A percentile compares a stretch with the other conserved stretches of the same genome.
Evolutionary conservation across 2,888 invertebrate species (phyloP).

Genomic region (Flexamia atlantica): DNA sequence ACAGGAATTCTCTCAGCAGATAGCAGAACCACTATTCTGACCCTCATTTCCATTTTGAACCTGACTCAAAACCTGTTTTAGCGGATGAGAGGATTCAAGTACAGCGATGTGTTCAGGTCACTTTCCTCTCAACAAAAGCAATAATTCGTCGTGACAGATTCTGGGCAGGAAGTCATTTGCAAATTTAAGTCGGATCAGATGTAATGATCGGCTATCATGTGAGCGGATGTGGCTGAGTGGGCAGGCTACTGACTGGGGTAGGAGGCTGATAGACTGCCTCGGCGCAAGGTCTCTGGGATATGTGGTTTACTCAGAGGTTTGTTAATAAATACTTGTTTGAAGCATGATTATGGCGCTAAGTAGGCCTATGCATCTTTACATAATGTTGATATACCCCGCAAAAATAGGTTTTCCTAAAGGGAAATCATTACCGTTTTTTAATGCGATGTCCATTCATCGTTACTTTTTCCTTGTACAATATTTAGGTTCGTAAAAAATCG

Average conservation of each 20-base stretch:
- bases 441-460: too few species aligned
- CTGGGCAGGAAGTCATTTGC: conserved; percentile 19
- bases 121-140: background rate
- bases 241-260: background rate
- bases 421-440: too few species aligned
- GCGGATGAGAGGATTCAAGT: background rate
- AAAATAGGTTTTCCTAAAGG: too few species aligned
- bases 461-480: too few species aligned
- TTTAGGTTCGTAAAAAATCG: too few species aligned
- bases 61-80: conserved; percentile 18
- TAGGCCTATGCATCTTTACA: too few species aligned
- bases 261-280: background rate
- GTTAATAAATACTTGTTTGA: too few species aligned
- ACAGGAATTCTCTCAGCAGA: background rate
- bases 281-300: background rate
- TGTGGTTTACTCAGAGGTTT: too few species aligned
- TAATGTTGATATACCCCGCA: too few species aligned
- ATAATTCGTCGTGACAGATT: background rate
- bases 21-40: background rate
- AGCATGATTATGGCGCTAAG: too few species aligned
- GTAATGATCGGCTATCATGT: background rate
- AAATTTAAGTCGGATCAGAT: conserved; percentile 9
- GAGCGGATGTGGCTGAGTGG: background rate
- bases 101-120: background rate
- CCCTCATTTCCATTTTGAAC: background rate